phyloP scores from a whole-genome alignment of 2,797 vertebrate species.

The Muscicapa comitata region DNA sequence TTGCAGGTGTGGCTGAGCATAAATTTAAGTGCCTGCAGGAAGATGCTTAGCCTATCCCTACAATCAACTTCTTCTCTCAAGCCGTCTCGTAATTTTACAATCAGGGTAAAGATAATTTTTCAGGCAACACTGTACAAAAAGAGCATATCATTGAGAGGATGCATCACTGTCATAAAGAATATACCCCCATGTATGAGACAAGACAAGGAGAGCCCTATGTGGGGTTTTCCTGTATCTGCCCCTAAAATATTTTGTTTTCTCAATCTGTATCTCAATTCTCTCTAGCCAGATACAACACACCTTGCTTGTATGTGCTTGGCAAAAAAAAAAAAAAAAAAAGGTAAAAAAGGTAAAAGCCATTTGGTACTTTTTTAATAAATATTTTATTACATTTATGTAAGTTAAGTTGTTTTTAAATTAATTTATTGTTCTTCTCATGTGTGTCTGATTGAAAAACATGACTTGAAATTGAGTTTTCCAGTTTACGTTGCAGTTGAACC shows the following conservation, averaged over 20 bases:
- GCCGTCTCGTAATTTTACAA: not conserved
- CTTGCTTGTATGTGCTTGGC: not conserved
- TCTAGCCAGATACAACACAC: not conserved
- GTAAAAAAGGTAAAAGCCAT: not conserved
- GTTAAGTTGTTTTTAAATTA: constrained; percentile 29
- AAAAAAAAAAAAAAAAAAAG: not conserved
- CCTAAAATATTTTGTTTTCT: not conserved
- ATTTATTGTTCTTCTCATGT: constrained; percentile 49
- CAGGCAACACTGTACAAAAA: not conserved
- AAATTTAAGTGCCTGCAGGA: not conserved
- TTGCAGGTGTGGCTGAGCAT: not conserved
- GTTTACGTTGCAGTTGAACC: constrained; percentile 54
- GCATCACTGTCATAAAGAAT: not conserved
- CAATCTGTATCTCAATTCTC: not conserved
- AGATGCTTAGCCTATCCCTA: not conserved
- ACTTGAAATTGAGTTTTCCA: constrained; percentile 69
- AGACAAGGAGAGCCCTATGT: not conserved
- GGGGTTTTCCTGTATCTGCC: not conserved
- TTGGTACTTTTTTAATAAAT: not conserved
- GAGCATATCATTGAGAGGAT: not conserved
- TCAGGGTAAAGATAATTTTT: not conserved
- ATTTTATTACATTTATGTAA: constrained; percentile 38
- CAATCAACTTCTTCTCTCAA: not conserved
- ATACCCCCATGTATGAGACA: not conserved
- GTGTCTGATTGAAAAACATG: constrained; percentile 54